Evolutionary conservation across 2,113 vertebrate species (phyloP), one percentile per base, ranked within the genome.

Genomic region (Sorex araneus): DNA sequence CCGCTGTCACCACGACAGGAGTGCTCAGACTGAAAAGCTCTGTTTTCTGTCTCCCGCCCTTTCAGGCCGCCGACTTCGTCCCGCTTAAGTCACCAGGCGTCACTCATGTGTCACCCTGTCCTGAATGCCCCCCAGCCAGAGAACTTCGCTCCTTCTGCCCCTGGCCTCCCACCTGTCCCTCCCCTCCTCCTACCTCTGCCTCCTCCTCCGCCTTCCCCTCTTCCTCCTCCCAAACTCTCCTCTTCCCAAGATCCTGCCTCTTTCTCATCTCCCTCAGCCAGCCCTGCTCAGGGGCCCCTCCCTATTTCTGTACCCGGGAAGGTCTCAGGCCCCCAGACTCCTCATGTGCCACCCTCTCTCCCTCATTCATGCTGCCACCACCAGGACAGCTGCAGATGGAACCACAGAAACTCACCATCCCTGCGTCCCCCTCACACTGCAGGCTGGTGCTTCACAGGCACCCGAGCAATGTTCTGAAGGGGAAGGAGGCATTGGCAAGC

Each of bases 11-110:
- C 54, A 50, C 78, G 74, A 98, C 98, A 98, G 97, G 98, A 98
- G 98, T 97, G 98, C 97, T 98, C 97, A 98, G 98, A 98, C 98
- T 98, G 98, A 98, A 98, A 97, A 98, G 97, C 96, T 96, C 97
- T 98, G 97, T 98, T 97, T 97, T 97, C 98, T 97, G 96, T 94
- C 96, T 96, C 93, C 95, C 89, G 94, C 92, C 84, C 94, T 96
- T 96, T 97, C 95, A 95, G 91, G 69, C 95, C 28, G 40, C 95
- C 94, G 92, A 78, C 92, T 94, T 94, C 95, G 90, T 97, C 96
- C 94, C 97, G 97, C 97, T 96, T 95, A 97, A 98, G 97, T 97
- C 97, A 95, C 96, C 50, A 67, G 67, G 96, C 18, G 21, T 98
- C 98, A 98, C 96, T 97, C 97, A 97, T 90, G 73, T 98, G 97